phyloP scores from a whole-genome alignment of 1,140 invertebrate species.

The Plutomurus gul region DNA sequence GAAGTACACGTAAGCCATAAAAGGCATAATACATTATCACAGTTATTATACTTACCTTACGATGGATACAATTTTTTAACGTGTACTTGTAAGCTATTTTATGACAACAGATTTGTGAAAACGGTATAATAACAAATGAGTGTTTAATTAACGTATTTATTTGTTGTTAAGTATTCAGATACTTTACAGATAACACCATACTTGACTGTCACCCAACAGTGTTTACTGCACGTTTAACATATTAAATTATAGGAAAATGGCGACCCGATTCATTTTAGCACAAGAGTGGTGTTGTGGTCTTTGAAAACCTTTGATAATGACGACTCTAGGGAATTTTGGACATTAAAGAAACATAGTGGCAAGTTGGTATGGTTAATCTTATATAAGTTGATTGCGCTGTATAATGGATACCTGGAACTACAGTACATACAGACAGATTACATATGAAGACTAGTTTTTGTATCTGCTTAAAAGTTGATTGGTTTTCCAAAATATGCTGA shows the following conservation, averaged over 20 bases:
- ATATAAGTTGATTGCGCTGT: too few species aligned
- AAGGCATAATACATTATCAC: too few species aligned
- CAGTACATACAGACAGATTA: not conserved
- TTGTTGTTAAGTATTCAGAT: not conserved
- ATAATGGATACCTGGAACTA: not conserved
- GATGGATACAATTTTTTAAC: too few species aligned
- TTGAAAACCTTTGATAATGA: not conserved
- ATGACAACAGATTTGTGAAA: too few species aligned
- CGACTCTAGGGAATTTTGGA: not conserved
- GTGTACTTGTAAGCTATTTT: too few species aligned
- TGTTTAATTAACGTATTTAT: not conserved
- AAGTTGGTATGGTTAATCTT: too few species aligned
- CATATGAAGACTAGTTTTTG: constrained; percentile 6
- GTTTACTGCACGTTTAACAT: not conserved
- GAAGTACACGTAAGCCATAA: too few species aligned
- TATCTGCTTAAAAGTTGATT: constrained; percentile 83
- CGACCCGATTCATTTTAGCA: not conserved
- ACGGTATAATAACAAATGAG: too few species aligned
- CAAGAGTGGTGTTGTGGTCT: not conserved
- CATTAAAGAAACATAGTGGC: not conserved
- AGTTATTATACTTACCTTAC: too few species aligned
- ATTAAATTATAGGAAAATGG: not conserved
- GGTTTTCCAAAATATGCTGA: constrained; percentile 95
- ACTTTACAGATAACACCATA: not conserved
- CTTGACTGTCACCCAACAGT: not conserved